Evolutionary conservation across 2,888 invertebrate genomes (phyloP).

Genomic region (Heteromurus nitidus): DNA sequence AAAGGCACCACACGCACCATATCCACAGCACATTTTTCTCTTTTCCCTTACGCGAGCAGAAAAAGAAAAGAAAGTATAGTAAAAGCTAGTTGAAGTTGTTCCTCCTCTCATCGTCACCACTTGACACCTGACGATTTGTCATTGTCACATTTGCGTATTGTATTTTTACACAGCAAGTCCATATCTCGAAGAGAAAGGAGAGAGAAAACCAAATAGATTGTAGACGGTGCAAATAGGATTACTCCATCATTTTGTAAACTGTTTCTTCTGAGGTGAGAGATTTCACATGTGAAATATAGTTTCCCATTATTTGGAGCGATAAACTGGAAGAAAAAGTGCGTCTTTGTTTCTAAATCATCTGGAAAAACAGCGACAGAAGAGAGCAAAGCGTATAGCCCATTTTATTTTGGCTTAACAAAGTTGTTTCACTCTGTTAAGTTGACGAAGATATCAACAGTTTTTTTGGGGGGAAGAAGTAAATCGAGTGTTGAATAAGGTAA

Average conservation of each 20-base stretch:
- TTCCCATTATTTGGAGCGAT: background rate
- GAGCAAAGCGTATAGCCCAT: too few relatives aligned
- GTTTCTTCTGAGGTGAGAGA: constrained; percentile 22
- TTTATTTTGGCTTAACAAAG: too few relatives aligned
- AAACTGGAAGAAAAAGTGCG: background rate
- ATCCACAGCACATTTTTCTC: background rate
- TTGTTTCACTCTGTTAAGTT: too few relatives aligned
- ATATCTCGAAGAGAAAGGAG: background rate
- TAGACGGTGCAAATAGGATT: background rate
- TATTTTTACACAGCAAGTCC: background rate
- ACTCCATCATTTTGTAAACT: constrained; percentile 6
- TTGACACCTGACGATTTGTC: constrained; percentile 61
- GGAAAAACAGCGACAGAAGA: background rate
- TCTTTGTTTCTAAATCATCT: background rate
- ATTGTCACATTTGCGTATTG: constrained; percentile 50
- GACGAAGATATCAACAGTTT: too few relatives aligned
- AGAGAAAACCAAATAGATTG: background rate
- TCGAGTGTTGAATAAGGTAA: too few relatives aligned
- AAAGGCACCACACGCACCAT: constrained; percentile 13
- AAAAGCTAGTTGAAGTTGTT: constrained; percentile 6
- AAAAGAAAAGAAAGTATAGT: background rate
- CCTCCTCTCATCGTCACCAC: constrained; percentile 40
- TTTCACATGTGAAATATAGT: constrained; percentile 1
- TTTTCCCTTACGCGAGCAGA: background rate
- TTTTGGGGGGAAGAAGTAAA: too few relatives aligned